A percentile compares a stretch with the other conserved stretches of the same genome.
These are phyloP conservation scores for Apis florea DNA, from an alignment of 1,140 invertebrate genomes.

Conservation along the genomic window DNA sequence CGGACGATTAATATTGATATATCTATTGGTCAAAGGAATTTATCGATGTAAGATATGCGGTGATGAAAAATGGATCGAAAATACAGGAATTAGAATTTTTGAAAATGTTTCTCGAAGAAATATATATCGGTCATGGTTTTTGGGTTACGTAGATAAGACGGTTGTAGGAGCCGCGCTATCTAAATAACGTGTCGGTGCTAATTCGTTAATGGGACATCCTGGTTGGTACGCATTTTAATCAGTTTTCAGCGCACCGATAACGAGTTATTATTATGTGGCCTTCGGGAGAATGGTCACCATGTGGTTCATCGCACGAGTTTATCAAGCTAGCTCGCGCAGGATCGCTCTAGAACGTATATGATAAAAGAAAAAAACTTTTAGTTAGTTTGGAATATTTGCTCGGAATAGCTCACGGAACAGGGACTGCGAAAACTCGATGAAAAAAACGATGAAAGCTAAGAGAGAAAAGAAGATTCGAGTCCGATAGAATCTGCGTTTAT, in stretches of 20 bases:
- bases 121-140: conserved; percentile 13
- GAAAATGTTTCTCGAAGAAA: neutral
- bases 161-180: conserved; percentile 42
- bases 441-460: neutral
- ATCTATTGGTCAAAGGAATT: neutral
- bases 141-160: conserved; percentile 44
- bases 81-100: neutral
- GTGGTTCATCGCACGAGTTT: conserved; percentile 35
- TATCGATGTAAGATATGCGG: neutral
- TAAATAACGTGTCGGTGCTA: conserved; percentile 51
- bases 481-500: neutral
- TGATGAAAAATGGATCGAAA: neutral
- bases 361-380: neutral
- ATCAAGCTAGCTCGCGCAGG: conserved; percentile 17
- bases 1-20: neutral
- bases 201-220: conserved; percentile 66
- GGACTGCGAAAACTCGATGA: too few species aligned
- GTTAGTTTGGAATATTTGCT: neutral
- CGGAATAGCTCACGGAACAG: neutral
- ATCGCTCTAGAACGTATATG: neutral
- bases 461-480: neutral
- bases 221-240: conserved; percentile 57
- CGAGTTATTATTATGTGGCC: conserved; percentile 60
- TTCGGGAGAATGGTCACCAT: conserved; percentile 41
- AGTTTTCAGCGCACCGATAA: conserved; percentile 54